Conservation (phyloP, 2,113 vertebrate species). For the Gymnorhina tibicen region DNA sequence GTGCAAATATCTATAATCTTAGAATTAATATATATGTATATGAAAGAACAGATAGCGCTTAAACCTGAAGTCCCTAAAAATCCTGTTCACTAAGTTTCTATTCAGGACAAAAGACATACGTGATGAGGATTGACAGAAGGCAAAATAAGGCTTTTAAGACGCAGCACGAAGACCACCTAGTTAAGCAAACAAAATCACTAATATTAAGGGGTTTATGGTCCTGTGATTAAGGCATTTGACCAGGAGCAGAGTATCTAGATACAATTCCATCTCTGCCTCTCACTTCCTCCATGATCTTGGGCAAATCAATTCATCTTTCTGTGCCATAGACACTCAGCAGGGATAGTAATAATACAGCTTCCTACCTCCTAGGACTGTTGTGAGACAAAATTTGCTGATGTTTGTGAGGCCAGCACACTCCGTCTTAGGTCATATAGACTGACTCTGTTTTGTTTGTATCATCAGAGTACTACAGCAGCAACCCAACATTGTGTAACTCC, state of each 20-base stretch:
- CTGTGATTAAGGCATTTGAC: neutral
- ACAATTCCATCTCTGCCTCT: neutral
- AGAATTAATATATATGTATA: neutral
- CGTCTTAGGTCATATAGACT: neutral
- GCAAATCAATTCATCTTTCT: conserved; percentile 48
- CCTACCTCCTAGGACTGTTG: conserved; percentile 15
- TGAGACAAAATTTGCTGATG: conserved; percentile 6
- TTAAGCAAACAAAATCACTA: neutral
- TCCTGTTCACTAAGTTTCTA: neutral
- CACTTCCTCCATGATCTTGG: conserved; percentile 21
- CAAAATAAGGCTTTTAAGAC: neutral
- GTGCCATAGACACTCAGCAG: conserved; percentile 8
- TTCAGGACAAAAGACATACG: neutral
- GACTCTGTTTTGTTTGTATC: neutral
- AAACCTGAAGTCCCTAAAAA: neutral
- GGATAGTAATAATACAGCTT: conserved; percentile 37
- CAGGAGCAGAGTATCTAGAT: neutral
- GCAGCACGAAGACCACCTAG: neutral
- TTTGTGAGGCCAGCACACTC: neutral
- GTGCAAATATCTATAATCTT: neutral
- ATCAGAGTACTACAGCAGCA: neutral
- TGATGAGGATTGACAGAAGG: neutral
- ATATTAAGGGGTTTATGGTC: neutral
- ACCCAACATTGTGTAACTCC: neutral
- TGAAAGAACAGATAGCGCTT: neutral